Evolutionary conservation across 2,797 vertebrate species (phyloP).

Genomic region (Somateria mollissima): DNA sequence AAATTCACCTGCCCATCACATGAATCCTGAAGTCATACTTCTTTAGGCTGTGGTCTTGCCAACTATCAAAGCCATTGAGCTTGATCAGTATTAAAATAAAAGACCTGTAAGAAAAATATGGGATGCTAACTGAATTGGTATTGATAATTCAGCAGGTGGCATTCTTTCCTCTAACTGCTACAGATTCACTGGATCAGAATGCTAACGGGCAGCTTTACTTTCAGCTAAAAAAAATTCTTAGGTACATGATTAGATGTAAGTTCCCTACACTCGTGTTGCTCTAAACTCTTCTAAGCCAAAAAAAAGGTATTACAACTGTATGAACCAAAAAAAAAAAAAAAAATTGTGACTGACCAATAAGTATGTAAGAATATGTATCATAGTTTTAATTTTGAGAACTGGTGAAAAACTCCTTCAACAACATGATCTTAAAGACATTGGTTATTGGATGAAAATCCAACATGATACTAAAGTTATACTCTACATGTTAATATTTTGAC

Average conservation of each 20-base stretch:
- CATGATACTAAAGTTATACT: background rate
- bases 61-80: background rate
- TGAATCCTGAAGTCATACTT: background rate
- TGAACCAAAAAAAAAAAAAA: background rate
- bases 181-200: background rate
- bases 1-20: background rate
- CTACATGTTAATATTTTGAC: background rate
- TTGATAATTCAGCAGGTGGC: constrained; percentile 20
- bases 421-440: background rate
- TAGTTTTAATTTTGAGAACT: constrained; percentile 9
- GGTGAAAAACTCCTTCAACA: background rate
- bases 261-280: background rate
- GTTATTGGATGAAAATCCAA: background rate
- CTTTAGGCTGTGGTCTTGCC: background rate
- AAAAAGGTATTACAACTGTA: background rate
- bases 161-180: constrained; percentile 8
- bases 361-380: background rate
- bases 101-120: background rate
- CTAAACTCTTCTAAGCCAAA: background rate
- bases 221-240: background rate
- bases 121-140: background rate
- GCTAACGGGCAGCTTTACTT: background rate
- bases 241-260: background rate
- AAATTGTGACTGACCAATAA: background rate
- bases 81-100: background rate